Base-by-base conservation (phyloP, 2,113 vertebrate species). In the Dicentrarchus labrax region DNA sequence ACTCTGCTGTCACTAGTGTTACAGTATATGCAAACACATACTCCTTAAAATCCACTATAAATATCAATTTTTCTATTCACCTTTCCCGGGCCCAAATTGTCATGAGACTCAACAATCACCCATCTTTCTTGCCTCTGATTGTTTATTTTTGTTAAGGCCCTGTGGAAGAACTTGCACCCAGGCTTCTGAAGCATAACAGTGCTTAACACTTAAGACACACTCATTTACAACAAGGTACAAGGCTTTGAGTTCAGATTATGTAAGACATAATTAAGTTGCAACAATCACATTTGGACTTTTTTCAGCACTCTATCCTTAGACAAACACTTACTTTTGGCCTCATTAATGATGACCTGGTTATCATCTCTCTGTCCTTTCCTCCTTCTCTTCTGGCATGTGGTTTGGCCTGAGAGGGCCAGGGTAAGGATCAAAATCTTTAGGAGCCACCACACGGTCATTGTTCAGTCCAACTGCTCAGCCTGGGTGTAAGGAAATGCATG, bases 291-390 rank as follows among this genome's bases (percentile, higher is more conserved):
- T 50, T 50, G 4, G 12, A 16, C 48, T 19, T 19, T 51, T 51
- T 51, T 51, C 16, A 51, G 17, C 9, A 65, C 10, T 8, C 6
- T 4, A 30, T 56, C 19, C n/a, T 38, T 15, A 1, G 30, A 12
- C 3, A 8, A 62, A 50, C 4, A 82, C 95, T 94, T 94, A 97
- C 96, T 92, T 89, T 95, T 95, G 36, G 82, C 71, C 67, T 95
- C 89, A 60, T 93, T 89, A 45, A 83, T 80, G 75, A 92, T 83
- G 72, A 91, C 0, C 0, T 88, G 82, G 89, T 88, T 93, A 22
- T 94, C 93, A 50, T 93, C 78, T 78, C 90, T 95, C 66, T 93
- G 91, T 64, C 88, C 95, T 86, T 95, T 96, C 76, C 76, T 96
- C 88, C 92, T 95, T 88, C 92, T 95, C 45, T 79, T 92, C 83